These are phyloP conservation scores for Oscheius sp. DNA, from an alignment of 2,888 invertebrate genomes.

Conservation along the genomic window DNA sequence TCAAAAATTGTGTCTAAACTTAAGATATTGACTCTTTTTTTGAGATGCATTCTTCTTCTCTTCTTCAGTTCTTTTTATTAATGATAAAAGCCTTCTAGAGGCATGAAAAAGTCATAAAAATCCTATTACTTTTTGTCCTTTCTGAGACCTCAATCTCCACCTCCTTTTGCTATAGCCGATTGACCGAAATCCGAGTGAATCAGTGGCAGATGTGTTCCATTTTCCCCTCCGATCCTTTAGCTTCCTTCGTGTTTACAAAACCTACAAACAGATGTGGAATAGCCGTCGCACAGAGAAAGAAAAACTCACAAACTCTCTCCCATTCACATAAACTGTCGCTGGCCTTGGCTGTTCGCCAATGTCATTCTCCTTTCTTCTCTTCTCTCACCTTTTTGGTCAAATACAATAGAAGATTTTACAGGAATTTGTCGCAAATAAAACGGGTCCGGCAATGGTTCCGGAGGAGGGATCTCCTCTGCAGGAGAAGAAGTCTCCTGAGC, in stretches of 20 bases:
- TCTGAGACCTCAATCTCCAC: too few relatives aligned
- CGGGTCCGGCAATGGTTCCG: constrained; percentile 6
- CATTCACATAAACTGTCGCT: not conserved
- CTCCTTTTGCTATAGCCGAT: not conserved
- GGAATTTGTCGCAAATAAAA: not conserved
- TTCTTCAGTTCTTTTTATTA: too few relatives aligned
- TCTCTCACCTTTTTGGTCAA: not conserved
- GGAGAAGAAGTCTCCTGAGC: not conserved
- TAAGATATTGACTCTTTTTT: too few relatives aligned
- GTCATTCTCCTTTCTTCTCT: not conserved
- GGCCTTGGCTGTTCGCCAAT: not conserved
- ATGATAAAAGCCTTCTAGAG: too few relatives aligned
- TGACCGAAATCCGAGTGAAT: too few relatives aligned
- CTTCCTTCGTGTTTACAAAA: not conserved
- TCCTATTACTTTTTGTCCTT: too few relatives aligned
- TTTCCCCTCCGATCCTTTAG: not conserved
- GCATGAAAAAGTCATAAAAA: too few relatives aligned
- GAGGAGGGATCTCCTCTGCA: constrained; percentile 20
- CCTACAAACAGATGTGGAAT: not conserved
- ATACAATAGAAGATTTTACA: not conserved
- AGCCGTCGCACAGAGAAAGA: too few relatives aligned
- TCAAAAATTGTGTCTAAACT: too few relatives aligned
- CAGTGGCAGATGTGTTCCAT: not conserved
- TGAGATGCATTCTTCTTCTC: too few relatives aligned
- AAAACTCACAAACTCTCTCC: not conserved